phyloP scores from a whole-genome alignment of 2,113 vertebrate species.

The Henicopernis longicauda region DNA sequence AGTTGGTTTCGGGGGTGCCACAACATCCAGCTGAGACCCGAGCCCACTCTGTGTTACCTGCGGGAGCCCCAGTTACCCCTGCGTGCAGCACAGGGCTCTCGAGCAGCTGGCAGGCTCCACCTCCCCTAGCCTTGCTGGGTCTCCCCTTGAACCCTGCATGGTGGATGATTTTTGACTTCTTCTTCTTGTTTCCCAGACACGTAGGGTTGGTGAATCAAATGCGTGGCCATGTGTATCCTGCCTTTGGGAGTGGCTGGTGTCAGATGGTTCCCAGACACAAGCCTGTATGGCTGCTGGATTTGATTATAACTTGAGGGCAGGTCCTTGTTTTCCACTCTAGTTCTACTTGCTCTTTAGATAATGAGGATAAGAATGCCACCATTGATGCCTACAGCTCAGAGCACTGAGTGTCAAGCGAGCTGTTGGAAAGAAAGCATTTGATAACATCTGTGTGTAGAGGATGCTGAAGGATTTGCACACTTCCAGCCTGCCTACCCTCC shows the following conservation, averaged over 20 bases:
- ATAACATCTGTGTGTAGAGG: background rate
- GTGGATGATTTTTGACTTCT: background rate
- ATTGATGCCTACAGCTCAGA: background rate
- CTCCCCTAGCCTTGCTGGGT: background rate
- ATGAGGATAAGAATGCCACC: background rate
- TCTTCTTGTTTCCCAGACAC: background rate
- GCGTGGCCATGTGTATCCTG: background rate
- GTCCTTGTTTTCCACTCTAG: background rate
- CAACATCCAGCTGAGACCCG: background rate
- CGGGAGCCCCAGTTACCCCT: accelerated
- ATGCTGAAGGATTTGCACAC: background rate
- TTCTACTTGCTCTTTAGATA: background rate
- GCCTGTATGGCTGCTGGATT: background rate
- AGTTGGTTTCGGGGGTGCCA: background rate
- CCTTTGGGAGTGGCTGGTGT: background rate
- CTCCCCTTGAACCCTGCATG: background rate
- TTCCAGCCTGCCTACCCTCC: background rate
- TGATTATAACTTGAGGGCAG: background rate
- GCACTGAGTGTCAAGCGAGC: background rate
- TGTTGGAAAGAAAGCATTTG: background rate
- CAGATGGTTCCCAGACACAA: background rate
- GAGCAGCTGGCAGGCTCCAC: background rate
- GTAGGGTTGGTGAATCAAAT: too few relatives aligned
- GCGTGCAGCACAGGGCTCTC: background rate
- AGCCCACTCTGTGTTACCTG: background rate